Percentiles rank a stretch among this genome's conserved stretches.
phyloP scores from a whole-genome alignment of 2,113 vertebrate genomes.

The Lampris megalopsis region DNA sequence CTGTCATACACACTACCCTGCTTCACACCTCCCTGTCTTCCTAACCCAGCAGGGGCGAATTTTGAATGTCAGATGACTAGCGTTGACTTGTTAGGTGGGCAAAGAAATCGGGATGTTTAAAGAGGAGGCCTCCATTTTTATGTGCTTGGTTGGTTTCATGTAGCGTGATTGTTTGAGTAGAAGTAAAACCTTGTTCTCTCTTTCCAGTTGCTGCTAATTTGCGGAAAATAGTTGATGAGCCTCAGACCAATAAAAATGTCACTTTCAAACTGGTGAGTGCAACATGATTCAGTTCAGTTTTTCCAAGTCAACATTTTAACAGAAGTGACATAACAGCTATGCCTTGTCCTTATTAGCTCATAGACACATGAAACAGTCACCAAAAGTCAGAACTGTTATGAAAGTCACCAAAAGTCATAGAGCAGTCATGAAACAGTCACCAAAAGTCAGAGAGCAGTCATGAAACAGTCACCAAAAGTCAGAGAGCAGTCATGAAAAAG shows the following conservation, averaged over 20 bases:
- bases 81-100: neutral
- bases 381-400: too few relatives aligned
- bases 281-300: neutral
- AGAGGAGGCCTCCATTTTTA: neutral
- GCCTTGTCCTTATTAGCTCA: too few relatives aligned
- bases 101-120: neutral
- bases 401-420: too few relatives aligned
- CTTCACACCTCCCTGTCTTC: neutral
- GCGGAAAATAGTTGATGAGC: conserved; percentile 99
- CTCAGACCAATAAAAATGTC: conserved; percentile 94
- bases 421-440: too few relatives aligned
- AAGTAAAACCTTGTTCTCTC: conserved; percentile 47
- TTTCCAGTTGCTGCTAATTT: conserved; percentile 98
- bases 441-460: too few relatives aligned
- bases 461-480: too few relatives aligned
- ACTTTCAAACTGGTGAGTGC: conserved; percentile 98
- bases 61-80: neutral
- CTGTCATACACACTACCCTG: neutral
- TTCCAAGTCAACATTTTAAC: neutral
- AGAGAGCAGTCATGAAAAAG: too few relatives aligned
- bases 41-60: neutral
- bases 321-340: neutral
- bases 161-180: conserved; percentile 26
- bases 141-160: neutral
- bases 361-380: too few relatives aligned